A percentile compares a stretch with the other conserved stretches of the same genome.
Evolutionary conservation across 2,888 invertebrate genomes (phyloP).

Genomic region (Apocheima hispidaria): DNA sequence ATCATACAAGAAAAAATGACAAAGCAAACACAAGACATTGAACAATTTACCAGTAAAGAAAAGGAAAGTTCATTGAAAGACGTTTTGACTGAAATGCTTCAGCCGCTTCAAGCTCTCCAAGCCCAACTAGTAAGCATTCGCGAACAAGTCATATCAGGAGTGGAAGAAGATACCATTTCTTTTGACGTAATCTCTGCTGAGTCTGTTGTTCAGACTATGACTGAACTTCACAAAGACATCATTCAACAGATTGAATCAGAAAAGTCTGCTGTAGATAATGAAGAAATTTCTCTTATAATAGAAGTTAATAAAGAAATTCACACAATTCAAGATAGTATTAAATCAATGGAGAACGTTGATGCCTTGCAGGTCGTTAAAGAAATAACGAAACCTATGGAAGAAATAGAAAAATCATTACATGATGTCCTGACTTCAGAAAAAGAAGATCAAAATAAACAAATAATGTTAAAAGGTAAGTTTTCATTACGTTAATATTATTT

Average conservation of each 20-base stretch:
- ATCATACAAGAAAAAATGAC: slow-evolving; percentile 57
- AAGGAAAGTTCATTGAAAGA: slow-evolving; percentile 57
- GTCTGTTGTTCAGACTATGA: slow-evolving; percentile 68
- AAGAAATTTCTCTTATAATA: slow-evolving; percentile 63
- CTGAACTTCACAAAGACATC: slow-evolving; percentile 71
- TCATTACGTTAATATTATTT: slow-evolving; percentile 45
- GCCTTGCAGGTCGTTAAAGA: slow-evolving; percentile 54
- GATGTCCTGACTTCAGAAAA: slow-evolving; percentile 54
- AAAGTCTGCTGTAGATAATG: slow-evolving; percentile 50
- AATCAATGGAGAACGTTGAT: slow-evolving; percentile 61
- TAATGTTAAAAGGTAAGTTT: slow-evolving; percentile 62
- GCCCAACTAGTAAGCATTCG: slow-evolving; percentile 65
- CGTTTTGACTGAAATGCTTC: slow-evolving; percentile 65
- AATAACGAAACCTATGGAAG: slow-evolving; percentile 61
- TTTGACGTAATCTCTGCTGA: slow-evolving; percentile 68
- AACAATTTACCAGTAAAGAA: slow-evolving; percentile 47
- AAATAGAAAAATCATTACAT: slow-evolving; percentile 64
- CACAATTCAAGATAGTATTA: slow-evolving; percentile 66
- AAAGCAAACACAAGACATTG: slow-evolving; percentile 32
- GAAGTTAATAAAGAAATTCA: slow-evolving; percentile 72
- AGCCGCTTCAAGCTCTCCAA: slow-evolving; percentile 68
- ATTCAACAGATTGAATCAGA: slow-evolving; percentile 61
- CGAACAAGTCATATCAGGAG: slow-evolving; percentile 64
- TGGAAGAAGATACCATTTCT: slow-evolving; percentile 64
- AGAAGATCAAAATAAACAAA: slow-evolving; percentile 44